Evolutionary conservation across 2,888 invertebrate genomes (phyloP).

Genomic region (Listrodromus nycthemerus): DNA sequence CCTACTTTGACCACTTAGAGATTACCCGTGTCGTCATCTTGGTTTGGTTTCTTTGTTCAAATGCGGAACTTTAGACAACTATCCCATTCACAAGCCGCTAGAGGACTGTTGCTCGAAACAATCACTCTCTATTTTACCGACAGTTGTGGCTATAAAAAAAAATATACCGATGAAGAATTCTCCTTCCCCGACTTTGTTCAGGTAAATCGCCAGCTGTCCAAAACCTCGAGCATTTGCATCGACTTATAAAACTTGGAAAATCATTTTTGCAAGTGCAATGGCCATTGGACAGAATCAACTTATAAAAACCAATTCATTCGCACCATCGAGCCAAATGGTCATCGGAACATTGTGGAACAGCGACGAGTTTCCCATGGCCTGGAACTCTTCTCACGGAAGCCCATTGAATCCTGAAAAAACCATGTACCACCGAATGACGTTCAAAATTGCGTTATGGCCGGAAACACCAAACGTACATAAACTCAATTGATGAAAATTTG

Average conservation of each 20-base stretch:
- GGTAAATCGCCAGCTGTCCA: conserved; percentile 82
- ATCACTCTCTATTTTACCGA: no score
- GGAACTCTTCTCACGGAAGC: conserved; percentile 87
- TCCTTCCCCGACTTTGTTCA: conserved; percentile 93
- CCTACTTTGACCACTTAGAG: no score
- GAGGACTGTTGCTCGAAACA: no score
- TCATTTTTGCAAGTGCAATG: conserved; percentile 87
- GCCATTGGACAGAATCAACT: conserved; percentile 89
- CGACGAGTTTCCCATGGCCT: conserved; percentile 88
- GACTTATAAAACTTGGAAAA: not conserved
- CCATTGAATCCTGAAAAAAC: conserved; percentile 90
- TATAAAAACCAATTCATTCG: conserved; percentile 89
- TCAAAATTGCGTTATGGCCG: not conserved
- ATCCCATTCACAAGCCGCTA: no score
- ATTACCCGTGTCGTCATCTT: no score
- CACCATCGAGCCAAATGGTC: conserved; percentile 90
- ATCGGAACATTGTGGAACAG: conserved; percentile 90
- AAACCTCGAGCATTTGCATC: not conserved
- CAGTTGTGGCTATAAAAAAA: conserved; percentile 83
- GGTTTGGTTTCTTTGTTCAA: no score
- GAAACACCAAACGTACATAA: conserved; percentile 33
- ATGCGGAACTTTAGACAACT: no score
- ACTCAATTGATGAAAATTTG: not conserved
- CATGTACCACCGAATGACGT: conserved; percentile 89
- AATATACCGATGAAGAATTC: conserved; percentile 89